phyloP scores from a whole-genome alignment of 2,888 invertebrate species.

The Rambutsinella grinnellia region DNA sequence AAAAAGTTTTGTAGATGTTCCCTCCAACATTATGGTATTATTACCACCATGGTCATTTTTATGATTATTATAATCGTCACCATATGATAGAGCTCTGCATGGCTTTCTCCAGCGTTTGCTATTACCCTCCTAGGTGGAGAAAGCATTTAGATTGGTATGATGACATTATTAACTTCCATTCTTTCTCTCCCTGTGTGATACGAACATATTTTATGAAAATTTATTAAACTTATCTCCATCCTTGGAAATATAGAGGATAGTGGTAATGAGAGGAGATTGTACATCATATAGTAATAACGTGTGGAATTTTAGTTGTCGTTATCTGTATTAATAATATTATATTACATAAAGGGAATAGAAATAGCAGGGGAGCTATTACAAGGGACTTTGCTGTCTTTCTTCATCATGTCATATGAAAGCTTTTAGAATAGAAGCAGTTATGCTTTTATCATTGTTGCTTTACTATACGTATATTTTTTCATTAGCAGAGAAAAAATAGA shows the following conservation, averaged over 20 bases:
- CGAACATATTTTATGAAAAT: neutral
- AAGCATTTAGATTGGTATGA: neutral
- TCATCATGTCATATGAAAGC: too few relatives aligned
- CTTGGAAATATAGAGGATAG: too few relatives aligned
- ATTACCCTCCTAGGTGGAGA: neutral
- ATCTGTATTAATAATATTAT: neutral
- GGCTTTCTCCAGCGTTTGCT: too few relatives aligned
- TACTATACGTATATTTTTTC: too few relatives aligned
- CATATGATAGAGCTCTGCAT: neutral
- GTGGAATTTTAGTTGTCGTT: neutral
- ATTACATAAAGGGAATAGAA: conserved; percentile 10
- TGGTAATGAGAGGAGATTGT: too few relatives aligned
- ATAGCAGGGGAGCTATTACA: conserved; percentile 41
- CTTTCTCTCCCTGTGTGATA: neutral
- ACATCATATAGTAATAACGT: neutral
- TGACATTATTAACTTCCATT: neutral
- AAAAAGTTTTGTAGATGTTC: neutral
- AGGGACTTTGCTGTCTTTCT: conserved; percentile 20
- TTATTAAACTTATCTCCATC: neutral
- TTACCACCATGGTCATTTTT: neutral
- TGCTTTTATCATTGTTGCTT: too few relatives aligned
- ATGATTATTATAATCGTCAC: neutral
- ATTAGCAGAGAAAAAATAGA: too few relatives aligned
- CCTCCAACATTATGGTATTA: neutral
- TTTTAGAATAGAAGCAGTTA: too few relatives aligned